Evolutionary conservation across 2,113 vertebrate species (phyloP).

Genomic region (Sebastes fasciatus): DNA sequence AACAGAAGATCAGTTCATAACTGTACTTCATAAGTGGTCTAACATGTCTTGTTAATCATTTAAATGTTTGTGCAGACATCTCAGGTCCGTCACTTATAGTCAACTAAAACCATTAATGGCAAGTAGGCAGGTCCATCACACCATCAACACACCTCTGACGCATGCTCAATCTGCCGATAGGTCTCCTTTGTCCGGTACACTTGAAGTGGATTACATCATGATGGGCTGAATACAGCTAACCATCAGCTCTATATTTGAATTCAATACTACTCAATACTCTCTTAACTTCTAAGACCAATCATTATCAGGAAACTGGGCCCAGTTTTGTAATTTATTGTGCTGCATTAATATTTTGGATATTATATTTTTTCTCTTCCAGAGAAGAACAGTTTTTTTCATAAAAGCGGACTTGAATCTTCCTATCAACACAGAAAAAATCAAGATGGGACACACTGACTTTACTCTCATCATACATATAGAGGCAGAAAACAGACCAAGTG

Average conservation of each 20-base stretch:
- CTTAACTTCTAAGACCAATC: not conserved
- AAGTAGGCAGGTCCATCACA: constrained; percentile 51
- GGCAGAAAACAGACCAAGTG: not conserved
- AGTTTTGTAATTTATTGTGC: not conserved
- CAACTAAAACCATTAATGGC: constrained; percentile 14
- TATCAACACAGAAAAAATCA: not conserved
- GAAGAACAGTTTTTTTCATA: not conserved
- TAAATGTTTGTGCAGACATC: not conserved
- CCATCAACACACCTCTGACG: constrained; percentile 56
- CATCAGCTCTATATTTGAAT: rapidly evolving
- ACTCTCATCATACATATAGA: not conserved
- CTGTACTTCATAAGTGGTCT: not conserved
- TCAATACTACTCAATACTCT: not conserved
- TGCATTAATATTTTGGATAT: not conserved
- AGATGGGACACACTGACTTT: not conserved
- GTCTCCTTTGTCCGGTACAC: not conserved
- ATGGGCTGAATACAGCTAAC: constrained; percentile 23
- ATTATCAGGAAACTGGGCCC: not conserved
- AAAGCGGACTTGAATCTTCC: not conserved
- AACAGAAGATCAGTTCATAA: not conserved
- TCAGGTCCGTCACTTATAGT: not conserved
- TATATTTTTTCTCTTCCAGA: not conserved
- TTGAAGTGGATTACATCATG: not conserved
- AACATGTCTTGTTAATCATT: constrained; percentile 10
- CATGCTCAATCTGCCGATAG: rapidly evolving